Evolutionary conservation across 2,888 invertebrate species (phyloP).

Genomic region (Ophioninae sp.): DNA sequence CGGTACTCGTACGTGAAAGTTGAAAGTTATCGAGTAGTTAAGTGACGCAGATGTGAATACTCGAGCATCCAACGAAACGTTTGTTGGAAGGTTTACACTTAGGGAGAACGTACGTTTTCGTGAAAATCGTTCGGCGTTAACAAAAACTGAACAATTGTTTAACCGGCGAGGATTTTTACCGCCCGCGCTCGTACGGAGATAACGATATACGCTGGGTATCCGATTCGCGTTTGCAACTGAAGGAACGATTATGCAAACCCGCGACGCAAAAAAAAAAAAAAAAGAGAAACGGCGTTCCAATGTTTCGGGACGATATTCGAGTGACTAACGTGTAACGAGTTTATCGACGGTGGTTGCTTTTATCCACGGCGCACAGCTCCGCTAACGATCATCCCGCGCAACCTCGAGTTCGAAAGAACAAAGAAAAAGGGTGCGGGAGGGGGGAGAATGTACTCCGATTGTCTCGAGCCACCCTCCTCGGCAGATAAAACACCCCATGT

Average conservation of each 20-base stretch:
- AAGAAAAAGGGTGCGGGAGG: not conserved
- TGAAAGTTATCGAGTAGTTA: too few relatives aligned
- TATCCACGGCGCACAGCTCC: constrained; percentile 31
- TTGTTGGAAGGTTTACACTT: constrained; percentile 34
- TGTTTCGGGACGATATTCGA: constrained; percentile 27
- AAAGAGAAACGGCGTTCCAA: constrained; percentile 5
- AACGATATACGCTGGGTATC: not conserved
- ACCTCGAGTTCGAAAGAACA: constrained; percentile 38
- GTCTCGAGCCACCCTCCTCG: constrained; percentile 47
- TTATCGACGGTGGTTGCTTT: constrained; percentile 36
- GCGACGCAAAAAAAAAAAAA: constrained; percentile 41
- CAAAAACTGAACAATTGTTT: not conserved
- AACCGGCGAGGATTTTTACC: not conserved
- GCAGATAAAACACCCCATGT: constrained; percentile 54
- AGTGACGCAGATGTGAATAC: not conserved
- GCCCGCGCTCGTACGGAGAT: not conserved
- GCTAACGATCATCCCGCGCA: constrained; percentile 56
- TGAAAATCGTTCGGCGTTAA: not conserved
- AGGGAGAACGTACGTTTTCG: not conserved
- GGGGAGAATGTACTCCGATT: constrained; percentile 29
- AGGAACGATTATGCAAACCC: constrained; percentile 51
- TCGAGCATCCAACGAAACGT: constrained; percentile 31
- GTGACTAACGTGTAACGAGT: constrained; percentile 46
- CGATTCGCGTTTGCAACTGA: constrained; percentile 55
- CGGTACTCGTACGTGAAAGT: too few relatives aligned